These are phyloP conservation scores for Mandrillus leucophaeus DNA, from an alignment of 2,113 vertebrate species.

Conservation along the genomic window DNA sequence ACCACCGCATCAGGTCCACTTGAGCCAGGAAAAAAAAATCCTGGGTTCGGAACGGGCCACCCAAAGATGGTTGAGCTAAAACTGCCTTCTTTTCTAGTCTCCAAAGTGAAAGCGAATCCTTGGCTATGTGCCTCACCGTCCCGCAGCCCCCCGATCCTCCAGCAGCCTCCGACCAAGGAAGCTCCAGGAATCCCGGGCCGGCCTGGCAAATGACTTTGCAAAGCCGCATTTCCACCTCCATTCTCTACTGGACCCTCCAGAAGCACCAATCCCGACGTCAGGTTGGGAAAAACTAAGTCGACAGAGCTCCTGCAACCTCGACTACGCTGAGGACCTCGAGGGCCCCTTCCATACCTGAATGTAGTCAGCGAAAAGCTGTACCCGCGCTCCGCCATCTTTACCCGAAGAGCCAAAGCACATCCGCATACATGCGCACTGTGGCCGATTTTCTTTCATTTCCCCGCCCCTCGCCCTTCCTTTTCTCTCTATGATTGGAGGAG, in stretches of 20 bases:
- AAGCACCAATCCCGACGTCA: background rate
- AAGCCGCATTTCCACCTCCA: background rate
- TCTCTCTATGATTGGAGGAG: conserved; percentile 51
- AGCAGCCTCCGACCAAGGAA: background rate
- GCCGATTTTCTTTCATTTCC: background rate
- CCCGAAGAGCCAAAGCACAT: background rate
- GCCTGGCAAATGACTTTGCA: conserved; percentile 61
- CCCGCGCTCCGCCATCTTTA: conserved; percentile 96
- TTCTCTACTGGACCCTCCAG: background rate
- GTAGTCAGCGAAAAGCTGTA: conserved; percentile 98
- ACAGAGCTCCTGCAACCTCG: background rate
- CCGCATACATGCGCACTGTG: conserved; percentile 48
- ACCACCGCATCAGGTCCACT: background rate
- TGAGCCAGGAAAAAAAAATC: background rate
- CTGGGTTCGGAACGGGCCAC: background rate
- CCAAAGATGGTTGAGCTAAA: background rate
- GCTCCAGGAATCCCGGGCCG: accelerated
- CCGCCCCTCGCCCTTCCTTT: background rate
- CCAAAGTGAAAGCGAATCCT: background rate
- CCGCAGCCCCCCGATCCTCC: accelerated
- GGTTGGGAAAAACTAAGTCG: accelerated
- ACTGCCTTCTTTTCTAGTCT: background rate
- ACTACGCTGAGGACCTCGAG: accelerated
- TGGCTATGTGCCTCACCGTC: no score
- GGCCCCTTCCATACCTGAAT: conserved; percentile 89